Conservation (phyloP, 2,888 invertebrate genomes). For the Stratiomys singularior region DNA sequence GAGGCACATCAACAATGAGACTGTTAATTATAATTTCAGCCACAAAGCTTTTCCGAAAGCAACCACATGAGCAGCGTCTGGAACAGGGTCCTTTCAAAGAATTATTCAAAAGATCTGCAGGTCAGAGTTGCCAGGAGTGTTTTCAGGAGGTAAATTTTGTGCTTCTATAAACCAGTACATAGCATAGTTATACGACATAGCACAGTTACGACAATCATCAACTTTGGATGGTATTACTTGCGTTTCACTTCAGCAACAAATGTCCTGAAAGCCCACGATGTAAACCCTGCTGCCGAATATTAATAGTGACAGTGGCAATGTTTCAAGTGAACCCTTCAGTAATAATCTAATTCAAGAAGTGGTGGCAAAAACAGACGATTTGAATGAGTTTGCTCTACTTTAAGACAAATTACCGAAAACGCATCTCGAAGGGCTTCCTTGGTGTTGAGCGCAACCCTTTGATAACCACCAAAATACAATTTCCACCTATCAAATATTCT, state of each 20-base stretch:
- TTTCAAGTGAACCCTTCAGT: slow-evolving; percentile 1
- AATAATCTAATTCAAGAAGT: slow-evolving; percentile 18
- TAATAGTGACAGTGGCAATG: neutral
- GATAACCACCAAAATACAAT: neutral
- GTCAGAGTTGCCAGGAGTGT: neutral
- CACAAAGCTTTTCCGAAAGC: slow-evolving; percentile 46
- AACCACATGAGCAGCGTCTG: slow-evolving; percentile 1
- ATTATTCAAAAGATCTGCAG: neutral
- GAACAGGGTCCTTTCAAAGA: neutral
- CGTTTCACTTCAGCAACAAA: neutral
- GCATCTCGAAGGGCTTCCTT: slow-evolving; percentile 14
- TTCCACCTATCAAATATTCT: slow-evolving; percentile 15
- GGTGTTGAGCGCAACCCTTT: slow-evolving; percentile 1
- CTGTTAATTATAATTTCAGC: slow-evolving; percentile 51
- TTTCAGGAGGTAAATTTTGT: too few species aligned
- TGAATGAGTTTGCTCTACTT: slow-evolving; percentile 48
- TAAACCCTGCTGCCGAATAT: too few species aligned
- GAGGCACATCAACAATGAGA: slow-evolving; percentile 45
- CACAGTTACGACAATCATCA: too few species aligned
- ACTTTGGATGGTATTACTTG: too few species aligned
- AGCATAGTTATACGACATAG: too few species aligned
- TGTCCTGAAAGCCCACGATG: neutral
- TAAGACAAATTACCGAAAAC: slow-evolving; percentile 36
- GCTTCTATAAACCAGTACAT: too few species aligned
- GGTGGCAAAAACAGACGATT: slow-evolving; percentile 46